Base-by-base conservation (phyloP, 2,797 vertebrate species). In the Sebastes nivosus region DNA sequence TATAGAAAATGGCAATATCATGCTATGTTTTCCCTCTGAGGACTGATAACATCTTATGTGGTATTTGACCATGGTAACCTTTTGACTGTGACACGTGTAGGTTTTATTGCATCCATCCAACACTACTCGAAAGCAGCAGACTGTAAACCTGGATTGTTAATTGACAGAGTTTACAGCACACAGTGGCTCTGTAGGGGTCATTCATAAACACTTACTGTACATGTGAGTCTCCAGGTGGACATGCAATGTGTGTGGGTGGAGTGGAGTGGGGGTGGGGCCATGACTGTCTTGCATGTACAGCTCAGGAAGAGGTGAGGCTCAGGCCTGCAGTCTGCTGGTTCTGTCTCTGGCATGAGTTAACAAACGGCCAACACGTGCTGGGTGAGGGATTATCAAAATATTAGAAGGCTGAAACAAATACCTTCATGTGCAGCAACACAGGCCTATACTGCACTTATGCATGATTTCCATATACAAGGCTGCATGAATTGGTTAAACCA, bases 291-390 rank as follows among this genome's bases (percentile, higher is more conserved):
- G 81, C 59, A 61, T 86, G 75, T 77, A 90, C 42, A 87, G 63
- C 89, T 89, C 87, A 86, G 89, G 89, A 79, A 77, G 85, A 83
- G 83, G 89, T 83, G 82, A 89, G 73, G 89, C 74, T 85, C 79
- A 71, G 82, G 77, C 72, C 74, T 70, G 83, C 77, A 63, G 65
- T 77, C 90, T 90, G 86, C 87, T 91, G 84, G 88, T 66, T 88
- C 72, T 81, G 84, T 82, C 83, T 84, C 81, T 80, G 87, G 87
- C 89, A 90, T 94, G 93, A 95, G 92, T 95, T 93, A 95, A 92
- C 86, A 94, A 94, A 93, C 94, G 88, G 57, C 32, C 75, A 75
- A 91, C 94, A 95, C 93, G 92, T 95, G 94, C 90, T 85, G 81
- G 61, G 67, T 67, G 59, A 87, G 81, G 89, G 93, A 95, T 95